phyloP scores from a whole-genome alignment of 2,113 vertebrate genomes.

The Noturus placidus region DNA sequence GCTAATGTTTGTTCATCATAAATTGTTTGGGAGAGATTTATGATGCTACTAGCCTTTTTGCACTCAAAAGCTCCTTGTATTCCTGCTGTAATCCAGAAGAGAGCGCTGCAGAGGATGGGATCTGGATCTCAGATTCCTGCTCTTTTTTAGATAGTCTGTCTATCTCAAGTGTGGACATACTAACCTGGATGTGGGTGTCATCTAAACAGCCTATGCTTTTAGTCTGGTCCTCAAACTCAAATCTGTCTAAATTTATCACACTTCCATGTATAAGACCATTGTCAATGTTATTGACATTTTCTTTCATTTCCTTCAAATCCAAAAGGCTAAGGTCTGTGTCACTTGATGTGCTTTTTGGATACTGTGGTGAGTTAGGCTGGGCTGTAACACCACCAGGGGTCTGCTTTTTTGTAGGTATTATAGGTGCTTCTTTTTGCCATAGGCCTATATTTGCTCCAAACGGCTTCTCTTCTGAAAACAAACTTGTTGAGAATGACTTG shows the following conservation, averaged over 20 bases:
- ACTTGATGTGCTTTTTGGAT: conserved; percentile 4
- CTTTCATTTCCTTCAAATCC: conserved; percentile 1
- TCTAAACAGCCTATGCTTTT: conserved; percentile 64
- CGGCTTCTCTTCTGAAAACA: conserved; percentile 82
- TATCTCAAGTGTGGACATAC: conserved; percentile 64
- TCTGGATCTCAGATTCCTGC: conserved; percentile 62
- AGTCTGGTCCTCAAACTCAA: conserved; percentile 54
- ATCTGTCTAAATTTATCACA: conserved; percentile 51
- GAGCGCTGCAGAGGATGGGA: conserved; percentile 62
- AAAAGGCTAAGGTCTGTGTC: conserved; percentile 8
- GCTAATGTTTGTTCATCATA: conserved; percentile 78
- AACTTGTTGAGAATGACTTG: conserved; percentile 80
- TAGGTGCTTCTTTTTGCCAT: conserved; percentile 74
- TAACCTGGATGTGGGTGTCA: conserved; percentile 58
- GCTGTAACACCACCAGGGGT: conserved; percentile 60
- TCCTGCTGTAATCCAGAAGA: conserved; percentile 69
- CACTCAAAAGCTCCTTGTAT: conserved; percentile 74
- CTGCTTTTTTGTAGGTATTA: conserved; percentile 62
- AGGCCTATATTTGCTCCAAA: conserved; percentile 82
- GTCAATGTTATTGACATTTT: neutral
- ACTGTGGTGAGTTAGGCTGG: conserved; percentile 67
- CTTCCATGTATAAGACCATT: conserved; percentile 5
- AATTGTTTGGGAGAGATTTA: conserved; percentile 87
- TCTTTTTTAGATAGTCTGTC: conserved; percentile 66
- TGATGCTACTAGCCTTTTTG: conserved; percentile 97